Conservation (phyloP, 1,140 invertebrate species). For the Drosophila sechellia region DNA sequence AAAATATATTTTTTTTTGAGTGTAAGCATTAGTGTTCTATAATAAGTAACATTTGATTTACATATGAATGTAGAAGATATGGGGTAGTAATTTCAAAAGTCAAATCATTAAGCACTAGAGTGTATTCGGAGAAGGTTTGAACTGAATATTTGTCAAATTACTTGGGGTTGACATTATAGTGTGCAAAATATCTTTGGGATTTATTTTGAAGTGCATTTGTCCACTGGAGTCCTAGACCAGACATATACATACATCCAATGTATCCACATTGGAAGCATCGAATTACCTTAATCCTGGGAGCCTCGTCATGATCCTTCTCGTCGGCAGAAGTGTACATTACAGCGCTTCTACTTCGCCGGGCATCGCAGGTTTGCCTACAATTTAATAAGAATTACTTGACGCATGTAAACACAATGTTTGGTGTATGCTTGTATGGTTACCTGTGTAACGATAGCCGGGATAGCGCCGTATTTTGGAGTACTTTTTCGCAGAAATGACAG, state of each 20-base stretch:
- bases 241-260: background rate
- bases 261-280: background rate
- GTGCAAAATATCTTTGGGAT: too few species aligned
- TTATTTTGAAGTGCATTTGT: too few species aligned
- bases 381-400: constrained; percentile 6
- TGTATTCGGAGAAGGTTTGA: too few species aligned
- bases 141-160: too few species aligned
- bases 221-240: too few species aligned
- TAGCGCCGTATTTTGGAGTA: constrained; percentile 39
- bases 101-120: too few species aligned
- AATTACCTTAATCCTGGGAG: constrained; percentile 13
- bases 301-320: too few species aligned
- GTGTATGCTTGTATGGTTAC: constrained; percentile 18
- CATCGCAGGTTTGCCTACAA: constrained; percentile 36
- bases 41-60: background rate
- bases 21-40: background rate
- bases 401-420: constrained; percentile 4
- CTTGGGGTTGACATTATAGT: too few species aligned
- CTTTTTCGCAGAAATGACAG: constrained; percentile 27
- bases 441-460: constrained; percentile 38
- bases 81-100: too few species aligned
- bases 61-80: too few species aligned
- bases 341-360: constrained; percentile 9
- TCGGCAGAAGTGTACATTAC: background rate
- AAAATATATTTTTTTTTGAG: background rate